Base-by-base conservation (phyloP, 2,888 invertebrate species). In the Prenolepis imparis region DNA sequence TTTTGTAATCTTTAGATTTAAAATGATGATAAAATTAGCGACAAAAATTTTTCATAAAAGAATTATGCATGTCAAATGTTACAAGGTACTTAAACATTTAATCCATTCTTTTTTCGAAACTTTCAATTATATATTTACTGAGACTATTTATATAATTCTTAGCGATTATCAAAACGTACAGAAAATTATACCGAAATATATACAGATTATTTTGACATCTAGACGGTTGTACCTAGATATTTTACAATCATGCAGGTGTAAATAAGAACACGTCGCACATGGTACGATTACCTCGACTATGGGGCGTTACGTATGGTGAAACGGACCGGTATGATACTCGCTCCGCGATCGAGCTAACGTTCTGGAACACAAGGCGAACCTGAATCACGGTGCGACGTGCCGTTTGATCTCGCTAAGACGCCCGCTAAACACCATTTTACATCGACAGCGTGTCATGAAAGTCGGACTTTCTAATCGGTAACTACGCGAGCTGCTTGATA, bases 321-420 rank as follows among this genome's bases (percentile, higher is more conserved):
- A 80, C 70, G 78, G 44, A 68, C 32, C 68, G 39, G 66, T 72
- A 77, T 28, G 55, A 77, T 77, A 66, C 55, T 77, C 77, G 77
- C n/a, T 39, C 9, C 24, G 39, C 67, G 55, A 55, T 77, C n/a
- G 55, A 39, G 32, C 39, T 78, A 78, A 68, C 32, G 52, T 80
- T 80, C 44, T 59, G 70, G 70, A 70, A 80, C 70, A 70, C 70
- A 68, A 67, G 70, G 70, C 78, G 57, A 68, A 44, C 12, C 70
- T 48, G 68, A 78, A 78, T 57, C 78, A 67, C 67, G 70, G 32
- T 44, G 78, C 57, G 78, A 80, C 78, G 78, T 70, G 78, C 70
- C 78, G 78, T 80, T 80, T 80, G 70, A 80, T 80, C 70, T 80
- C 44, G 68, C 78, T 78, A 68, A 68, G 66, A 70, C 44, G 78